Evolutionary conservation across 2,888 invertebrate genomes (phyloP).

Genomic region (Sarcophaga variegata): DNA sequence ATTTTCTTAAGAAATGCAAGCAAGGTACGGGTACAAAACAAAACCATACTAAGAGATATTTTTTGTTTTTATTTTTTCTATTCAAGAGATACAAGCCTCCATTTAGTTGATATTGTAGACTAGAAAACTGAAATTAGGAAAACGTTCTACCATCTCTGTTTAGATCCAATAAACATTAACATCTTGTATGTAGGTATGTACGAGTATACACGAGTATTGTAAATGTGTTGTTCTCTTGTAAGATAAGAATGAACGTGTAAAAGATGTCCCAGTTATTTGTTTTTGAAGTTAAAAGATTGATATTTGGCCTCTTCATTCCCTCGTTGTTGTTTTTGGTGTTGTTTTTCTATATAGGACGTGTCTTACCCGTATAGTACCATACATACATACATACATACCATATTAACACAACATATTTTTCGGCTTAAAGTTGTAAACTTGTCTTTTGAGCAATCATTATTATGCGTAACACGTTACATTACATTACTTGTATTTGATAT

Average conservation of each 20-base stretch:
- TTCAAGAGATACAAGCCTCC: background rate
- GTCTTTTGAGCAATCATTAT: slow-evolving; percentile 58
- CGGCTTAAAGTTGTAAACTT: background rate
- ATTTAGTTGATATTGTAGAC: background rate
- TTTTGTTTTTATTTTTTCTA: too few relatives aligned
- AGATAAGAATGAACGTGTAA: slow-evolving; percentile 69
- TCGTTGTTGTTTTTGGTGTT: background rate
- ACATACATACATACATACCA: background rate
- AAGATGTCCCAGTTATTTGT: slow-evolving; percentile 67
- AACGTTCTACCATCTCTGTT: slow-evolving; percentile 41
- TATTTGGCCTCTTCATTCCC: slow-evolving; percentile 50
- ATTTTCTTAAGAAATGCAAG: slow-evolving; percentile 48
- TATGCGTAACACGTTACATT: slow-evolving; percentile 66
- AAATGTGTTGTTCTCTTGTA: slow-evolving; percentile 19
- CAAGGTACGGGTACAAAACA: background rate
- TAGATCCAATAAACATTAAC: slow-evolving; percentile 63
- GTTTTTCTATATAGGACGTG: background rate
- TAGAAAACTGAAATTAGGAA: background rate
- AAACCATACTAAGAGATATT: background rate
- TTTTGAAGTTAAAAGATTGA: slow-evolving; percentile 56
- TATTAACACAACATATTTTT: background rate
- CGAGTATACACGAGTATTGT: too few relatives aligned
- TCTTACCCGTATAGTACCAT: background rate
- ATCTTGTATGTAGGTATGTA: slow-evolving; percentile 15
- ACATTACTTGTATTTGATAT: background rate